phyloP scores from a whole-genome alignment of 2,113 vertebrate genomes.

The Corythornis vintsioides region DNA sequence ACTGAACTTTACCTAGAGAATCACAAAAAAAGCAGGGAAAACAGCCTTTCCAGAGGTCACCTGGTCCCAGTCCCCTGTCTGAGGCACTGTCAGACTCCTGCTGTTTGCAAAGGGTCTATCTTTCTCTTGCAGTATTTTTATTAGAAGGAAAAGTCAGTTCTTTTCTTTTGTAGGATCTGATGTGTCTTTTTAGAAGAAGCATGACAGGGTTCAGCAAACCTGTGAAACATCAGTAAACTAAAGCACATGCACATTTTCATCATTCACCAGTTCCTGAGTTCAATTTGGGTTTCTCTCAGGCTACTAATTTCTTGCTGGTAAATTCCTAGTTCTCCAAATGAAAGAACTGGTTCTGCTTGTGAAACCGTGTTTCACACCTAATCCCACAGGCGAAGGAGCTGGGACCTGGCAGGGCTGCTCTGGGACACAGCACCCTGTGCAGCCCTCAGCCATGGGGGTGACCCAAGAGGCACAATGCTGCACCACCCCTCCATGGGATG shows the following conservation, averaged over 20 bases:
- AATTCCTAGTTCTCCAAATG: background rate
- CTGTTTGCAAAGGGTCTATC: background rate
- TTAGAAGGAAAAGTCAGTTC: constrained; percentile 13
- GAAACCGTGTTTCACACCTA: accelerated
- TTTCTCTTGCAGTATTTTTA: background rate
- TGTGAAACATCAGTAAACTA: constrained; percentile 52
- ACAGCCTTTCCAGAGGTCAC: background rate
- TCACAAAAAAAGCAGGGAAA: constrained; percentile 7
- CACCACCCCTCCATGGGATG: background rate
- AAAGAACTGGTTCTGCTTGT: background rate
- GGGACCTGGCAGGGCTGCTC: background rate
- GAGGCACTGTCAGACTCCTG: background rate
- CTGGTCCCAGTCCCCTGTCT: background rate
- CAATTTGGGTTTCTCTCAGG: constrained; percentile 10
- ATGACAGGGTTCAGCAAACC: constrained; percentile 53
- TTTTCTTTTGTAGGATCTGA: constrained; percentile 1
- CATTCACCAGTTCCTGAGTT: constrained; percentile 23
- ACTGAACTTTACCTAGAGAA: constrained; percentile 9
- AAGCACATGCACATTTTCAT: constrained; percentile 33
- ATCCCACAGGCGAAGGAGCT: background rate
- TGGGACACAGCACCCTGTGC: background rate
- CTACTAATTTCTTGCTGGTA: background rate
- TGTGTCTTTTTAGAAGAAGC: constrained; percentile 25
- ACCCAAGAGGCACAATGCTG: background rate
- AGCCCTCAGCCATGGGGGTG: background rate